phyloP scores from a whole-genome alignment of 2,113 vertebrate species.

The Aegypius monachus region DNA sequence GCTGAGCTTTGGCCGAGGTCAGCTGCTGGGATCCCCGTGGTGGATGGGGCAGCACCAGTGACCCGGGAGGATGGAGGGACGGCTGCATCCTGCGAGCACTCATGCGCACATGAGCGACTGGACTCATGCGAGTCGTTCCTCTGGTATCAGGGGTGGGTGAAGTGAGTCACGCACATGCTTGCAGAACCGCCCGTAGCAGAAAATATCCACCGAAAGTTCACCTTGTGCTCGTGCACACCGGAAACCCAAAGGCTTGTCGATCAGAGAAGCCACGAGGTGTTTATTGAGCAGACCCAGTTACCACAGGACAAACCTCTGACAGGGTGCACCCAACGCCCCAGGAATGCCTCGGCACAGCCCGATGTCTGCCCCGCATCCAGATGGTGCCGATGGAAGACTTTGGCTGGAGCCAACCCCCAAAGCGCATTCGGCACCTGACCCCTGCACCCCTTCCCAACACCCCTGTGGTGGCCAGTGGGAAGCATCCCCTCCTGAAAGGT shows the following conservation, averaged over 20 bases:
- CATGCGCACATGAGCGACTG: background rate
- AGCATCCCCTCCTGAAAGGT: background rate
- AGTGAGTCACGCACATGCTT: background rate
- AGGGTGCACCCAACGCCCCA: accelerated
- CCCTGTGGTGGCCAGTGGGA: background rate
- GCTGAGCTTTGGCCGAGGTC: background rate
- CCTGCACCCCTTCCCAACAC: accelerated
- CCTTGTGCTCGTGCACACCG: conserved; percentile 1
- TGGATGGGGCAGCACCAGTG: background rate
- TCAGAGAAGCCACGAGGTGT: background rate
- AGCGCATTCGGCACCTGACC: background rate
- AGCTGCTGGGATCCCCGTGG: background rate
- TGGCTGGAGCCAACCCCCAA: background rate
- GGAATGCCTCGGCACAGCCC: background rate
- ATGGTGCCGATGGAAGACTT: background rate
- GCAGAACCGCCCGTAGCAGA: background rate
- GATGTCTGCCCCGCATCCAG: accelerated
- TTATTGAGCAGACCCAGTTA: background rate
- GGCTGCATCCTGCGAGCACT: accelerated
- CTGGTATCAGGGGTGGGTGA: background rate
- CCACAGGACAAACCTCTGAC: background rate
- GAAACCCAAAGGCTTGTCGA: background rate
- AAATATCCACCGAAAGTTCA: conserved; percentile 63
- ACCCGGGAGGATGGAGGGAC: accelerated
- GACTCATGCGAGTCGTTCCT: background rate